These are phyloP conservation scores for Ranitomeya variabilis DNA, from an alignment of 2,113 vertebrate species.

Conservation along the genomic window DNA sequence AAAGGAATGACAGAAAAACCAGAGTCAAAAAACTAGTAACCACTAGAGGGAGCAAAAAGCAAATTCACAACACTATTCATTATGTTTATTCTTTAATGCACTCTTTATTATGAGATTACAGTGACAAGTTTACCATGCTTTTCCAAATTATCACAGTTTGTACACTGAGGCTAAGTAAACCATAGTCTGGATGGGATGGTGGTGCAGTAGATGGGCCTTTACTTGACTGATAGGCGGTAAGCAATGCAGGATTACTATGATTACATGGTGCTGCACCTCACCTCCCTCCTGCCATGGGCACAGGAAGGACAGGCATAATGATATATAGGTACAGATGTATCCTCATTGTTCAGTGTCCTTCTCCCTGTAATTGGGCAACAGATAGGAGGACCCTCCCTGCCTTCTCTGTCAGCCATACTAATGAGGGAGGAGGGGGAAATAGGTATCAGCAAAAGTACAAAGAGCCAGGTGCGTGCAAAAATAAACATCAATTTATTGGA, in stretches of 20 bases:
- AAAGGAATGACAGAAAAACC: too few relatives aligned
- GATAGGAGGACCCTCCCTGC: neutral
- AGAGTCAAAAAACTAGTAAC: too few relatives aligned
- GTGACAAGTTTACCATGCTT: neutral
- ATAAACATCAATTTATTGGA: neutral
- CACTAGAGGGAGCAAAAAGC: too few relatives aligned
- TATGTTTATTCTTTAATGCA: neutral
- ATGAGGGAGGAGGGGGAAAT: constrained; percentile 49
- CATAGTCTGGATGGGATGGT: neutral
- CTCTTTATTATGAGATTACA: neutral
- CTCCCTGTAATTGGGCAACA: constrained; percentile 59
- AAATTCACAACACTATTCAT: too few relatives aligned
- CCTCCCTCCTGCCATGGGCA: constrained; percentile 44
- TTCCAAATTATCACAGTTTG: neutral
- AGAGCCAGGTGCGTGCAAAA: constrained; percentile 21
- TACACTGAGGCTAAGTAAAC: neutral
- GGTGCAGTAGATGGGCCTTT: neutral
- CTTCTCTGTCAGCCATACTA: constrained; percentile 38
- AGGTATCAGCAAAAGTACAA: constrained; percentile 34
- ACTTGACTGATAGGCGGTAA: neutral
- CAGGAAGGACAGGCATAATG: constrained; percentile 42
- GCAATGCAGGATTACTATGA: constrained; percentile 17
- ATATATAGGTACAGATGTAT: constrained; percentile 57
- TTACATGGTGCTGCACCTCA: constrained; percentile 38
- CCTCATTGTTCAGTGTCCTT: neutral